Percentiles rank a stretch among this genome's conserved stretches.
These are phyloP conservation scores for Scaeva pyrastri DNA, from an alignment of 2,888 invertebrate species.

Conservation along the genomic window DNA sequence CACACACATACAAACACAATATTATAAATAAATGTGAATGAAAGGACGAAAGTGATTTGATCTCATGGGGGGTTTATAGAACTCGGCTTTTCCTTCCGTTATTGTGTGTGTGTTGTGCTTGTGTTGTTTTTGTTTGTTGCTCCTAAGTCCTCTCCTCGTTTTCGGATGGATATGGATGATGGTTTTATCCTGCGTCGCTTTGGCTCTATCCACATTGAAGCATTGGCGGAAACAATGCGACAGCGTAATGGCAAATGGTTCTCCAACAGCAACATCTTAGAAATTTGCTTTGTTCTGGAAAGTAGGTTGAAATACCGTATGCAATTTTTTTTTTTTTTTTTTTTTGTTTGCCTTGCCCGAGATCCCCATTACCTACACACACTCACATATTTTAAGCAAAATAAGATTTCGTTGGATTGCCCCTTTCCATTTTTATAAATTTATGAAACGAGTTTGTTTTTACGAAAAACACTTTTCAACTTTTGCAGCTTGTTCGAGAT, in stretches of 20 bases:
- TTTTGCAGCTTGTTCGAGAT: constrained; percentile 2
- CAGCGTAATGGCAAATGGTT: constrained; percentile 44
- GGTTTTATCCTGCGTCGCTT: constrained; percentile 48
- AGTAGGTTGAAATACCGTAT: constrained; percentile 18
- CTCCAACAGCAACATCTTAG: constrained; percentile 52
- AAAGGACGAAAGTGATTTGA: constrained; percentile 68
- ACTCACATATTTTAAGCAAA: neutral
- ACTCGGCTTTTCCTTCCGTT: constrained; percentile 37
- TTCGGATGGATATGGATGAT: constrained; percentile 35
- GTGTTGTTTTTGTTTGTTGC: no score
- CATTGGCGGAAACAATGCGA: constrained; percentile 42
- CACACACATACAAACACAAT: neutral
- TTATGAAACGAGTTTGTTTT: constrained; percentile 16
- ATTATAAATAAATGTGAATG: constrained; percentile 53
- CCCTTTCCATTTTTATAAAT: constrained; percentile 17
- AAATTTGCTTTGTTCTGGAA: constrained; percentile 56
- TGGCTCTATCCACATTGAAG: constrained; percentile 42
- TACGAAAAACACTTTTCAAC: neutral
- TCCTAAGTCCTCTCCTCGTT: constrained; percentile 27
- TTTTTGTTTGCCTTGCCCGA: neutral
- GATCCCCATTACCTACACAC: neutral
- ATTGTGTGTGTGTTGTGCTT: neutral
- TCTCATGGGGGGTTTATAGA: constrained; percentile 58
- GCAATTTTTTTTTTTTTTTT: constrained; percentile 27
- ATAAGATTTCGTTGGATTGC: constrained; percentile 17